These are phyloP conservation scores for Drepanosiphum platanoidis DNA, from an alignment of 2,888 invertebrate species.

Conservation along the genomic window DNA sequence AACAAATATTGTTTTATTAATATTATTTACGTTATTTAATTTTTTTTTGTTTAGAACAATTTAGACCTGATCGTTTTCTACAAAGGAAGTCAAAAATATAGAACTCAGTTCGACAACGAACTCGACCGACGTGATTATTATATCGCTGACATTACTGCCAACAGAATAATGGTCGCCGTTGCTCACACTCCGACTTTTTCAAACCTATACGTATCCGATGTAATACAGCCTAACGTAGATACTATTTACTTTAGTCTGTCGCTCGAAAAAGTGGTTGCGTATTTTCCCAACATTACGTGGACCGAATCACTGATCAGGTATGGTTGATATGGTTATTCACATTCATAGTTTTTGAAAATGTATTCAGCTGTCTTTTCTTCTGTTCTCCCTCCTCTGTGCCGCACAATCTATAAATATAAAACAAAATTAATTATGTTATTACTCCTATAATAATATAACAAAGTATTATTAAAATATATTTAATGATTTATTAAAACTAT, in stretches of 20 bases:
- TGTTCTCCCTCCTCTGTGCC: no score
- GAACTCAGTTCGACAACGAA: constrained; percentile 80
- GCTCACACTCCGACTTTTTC: constrained; percentile 79
- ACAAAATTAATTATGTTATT: no score
- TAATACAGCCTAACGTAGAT: constrained; percentile 70
- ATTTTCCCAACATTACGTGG: constrained; percentile 84
- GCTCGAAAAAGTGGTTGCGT: constrained; percentile 82
- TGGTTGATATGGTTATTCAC: not conserved
- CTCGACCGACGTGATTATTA: constrained; percentile 77
- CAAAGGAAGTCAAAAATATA: constrained; percentile 76
- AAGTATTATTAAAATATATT: no score
- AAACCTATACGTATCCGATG: constrained; percentile 84
- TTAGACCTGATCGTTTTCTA: constrained; percentile 81
- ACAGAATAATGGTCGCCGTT: constrained; percentile 83
- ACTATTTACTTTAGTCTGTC: constrained; percentile 81
- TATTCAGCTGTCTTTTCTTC: no score
- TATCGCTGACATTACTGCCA: constrained; percentile 84
- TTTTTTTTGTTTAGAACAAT: constrained; percentile 67
- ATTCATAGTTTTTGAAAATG: no score
- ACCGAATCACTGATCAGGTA: constrained; percentile 85
- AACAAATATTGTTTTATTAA: no score
- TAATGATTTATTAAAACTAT: no score
- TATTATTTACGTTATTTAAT: not conserved
- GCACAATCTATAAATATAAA: no score
- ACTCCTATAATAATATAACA: no score